phyloP scores from a whole-genome alignment of 2,797 vertebrate species.

The Neomorphus geoffroyi region DNA sequence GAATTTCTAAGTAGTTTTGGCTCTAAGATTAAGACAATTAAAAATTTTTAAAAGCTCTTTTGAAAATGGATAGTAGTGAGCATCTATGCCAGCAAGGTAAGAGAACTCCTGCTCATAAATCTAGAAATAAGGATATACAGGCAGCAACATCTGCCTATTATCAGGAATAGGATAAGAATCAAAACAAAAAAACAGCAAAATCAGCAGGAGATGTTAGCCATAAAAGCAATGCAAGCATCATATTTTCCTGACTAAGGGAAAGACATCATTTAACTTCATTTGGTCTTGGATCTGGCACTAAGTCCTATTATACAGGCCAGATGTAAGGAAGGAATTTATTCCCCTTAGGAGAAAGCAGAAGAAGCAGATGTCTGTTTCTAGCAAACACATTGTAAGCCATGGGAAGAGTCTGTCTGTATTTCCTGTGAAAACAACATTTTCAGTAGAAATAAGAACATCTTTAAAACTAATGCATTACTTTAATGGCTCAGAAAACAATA shows the following conservation, averaged over 20 bases:
- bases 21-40: neutral
- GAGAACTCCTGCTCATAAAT: conserved; percentile 43
- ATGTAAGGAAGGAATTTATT: conserved; percentile 66
- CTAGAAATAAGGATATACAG: conserved; percentile 48
- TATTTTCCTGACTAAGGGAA: conserved; percentile 69
- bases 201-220: conserved; percentile 46
- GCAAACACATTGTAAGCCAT: conserved; percentile 45
- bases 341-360: conserved; percentile 35
- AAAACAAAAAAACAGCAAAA: conserved; percentile 22
- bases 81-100: conserved; percentile 19
- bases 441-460: conserved; percentile 21
- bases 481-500: conserved; percentile 48
- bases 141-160: conserved; percentile 60
- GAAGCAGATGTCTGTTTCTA: conserved; percentile 60
- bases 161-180: neutral
- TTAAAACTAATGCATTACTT: conserved; percentile 31
- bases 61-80: neutral
- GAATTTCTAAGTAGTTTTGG: neutral
- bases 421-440: conserved; percentile 42
- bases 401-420: conserved; percentile 26
- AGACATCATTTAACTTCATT: conserved; percentile 65
- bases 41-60: conserved; percentile 20
- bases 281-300: conserved; percentile 46
- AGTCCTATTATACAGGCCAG: conserved; percentile 54
- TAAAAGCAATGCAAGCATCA: conserved; percentile 48